phyloP scores from a whole-genome alignment of 2,113 vertebrate genomes.

The Cyanistes caeruleus region DNA sequence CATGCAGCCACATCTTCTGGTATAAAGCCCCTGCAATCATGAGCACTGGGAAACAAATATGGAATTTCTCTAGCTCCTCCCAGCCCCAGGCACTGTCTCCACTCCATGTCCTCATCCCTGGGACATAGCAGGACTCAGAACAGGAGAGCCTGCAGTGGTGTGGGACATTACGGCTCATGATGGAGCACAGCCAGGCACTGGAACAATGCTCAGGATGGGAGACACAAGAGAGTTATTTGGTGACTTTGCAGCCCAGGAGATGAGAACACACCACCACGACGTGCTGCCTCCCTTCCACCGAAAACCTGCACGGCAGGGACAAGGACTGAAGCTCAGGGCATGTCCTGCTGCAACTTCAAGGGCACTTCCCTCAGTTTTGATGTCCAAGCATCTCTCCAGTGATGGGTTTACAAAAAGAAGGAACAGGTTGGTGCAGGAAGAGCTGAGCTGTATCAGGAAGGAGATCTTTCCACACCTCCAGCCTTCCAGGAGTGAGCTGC shows the following conservation, averaged over 20 bases:
- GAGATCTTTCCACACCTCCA: neutral
- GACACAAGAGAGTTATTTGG: neutral
- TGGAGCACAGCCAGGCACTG: fast-evolving
- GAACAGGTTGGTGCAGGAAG: neutral
- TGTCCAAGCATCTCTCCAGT: neutral
- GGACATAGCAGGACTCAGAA: neutral
- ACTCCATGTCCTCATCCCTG: neutral
- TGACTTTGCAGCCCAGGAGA: neutral
- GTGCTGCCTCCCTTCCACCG: neutral
- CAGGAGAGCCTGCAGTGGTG: neutral
- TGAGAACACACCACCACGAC: neutral
- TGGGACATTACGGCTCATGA: neutral
- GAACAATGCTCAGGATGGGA: neutral
- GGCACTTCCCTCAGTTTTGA: neutral
- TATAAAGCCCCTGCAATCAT: neutral
- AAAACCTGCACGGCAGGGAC: neutral
- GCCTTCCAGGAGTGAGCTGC: neutral
- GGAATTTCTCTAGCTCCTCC: neutral
- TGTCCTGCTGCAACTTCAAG: neutral
- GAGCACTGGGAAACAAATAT: neutral
- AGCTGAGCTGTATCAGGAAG: neutral
- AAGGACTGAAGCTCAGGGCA: neutral
- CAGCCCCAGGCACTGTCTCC: neutral
- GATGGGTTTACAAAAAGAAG: neutral
- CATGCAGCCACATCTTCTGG: neutral